Evolutionary conservation across 2,797 vertebrate genomes (phyloP).

Genomic region (Borostomias antarcticus): DNA sequence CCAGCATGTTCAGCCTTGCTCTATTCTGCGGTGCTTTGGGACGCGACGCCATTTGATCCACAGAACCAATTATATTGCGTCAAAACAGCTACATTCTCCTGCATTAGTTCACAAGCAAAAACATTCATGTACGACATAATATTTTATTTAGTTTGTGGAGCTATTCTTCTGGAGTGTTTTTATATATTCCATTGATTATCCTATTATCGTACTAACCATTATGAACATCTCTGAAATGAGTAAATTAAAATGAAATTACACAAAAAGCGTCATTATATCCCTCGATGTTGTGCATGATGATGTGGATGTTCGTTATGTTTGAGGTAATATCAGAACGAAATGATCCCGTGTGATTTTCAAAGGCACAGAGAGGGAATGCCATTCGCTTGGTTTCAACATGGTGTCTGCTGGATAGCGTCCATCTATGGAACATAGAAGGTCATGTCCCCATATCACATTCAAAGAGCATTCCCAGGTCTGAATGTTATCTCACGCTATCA

Average conservation of each 20-base stretch:
- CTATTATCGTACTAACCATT: background rate
- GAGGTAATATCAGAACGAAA: background rate
- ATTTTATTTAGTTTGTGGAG: background rate
- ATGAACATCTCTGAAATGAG: background rate
- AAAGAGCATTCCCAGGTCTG: background rate
- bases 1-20: slow-evolving; percentile 14
- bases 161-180: background rate
- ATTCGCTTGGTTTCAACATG: background rate
- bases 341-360: background rate
- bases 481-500: background rate
- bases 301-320: background rate
- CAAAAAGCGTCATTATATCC: background rate
- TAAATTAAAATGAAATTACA: background rate
- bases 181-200: background rate
- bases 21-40: slow-evolving; percentile 19
- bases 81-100: background rate
- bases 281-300: background rate
- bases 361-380: background rate
- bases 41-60: slow-evolving; percentile 51
- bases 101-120: background rate
- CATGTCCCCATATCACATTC: slow-evolving; percentile 19
- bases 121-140: background rate
- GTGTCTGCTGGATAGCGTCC: slow-evolving; percentile 8
- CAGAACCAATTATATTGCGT: slow-evolving; percentile 22
- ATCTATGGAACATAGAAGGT: slow-evolving; percentile 10